Evolutionary conservation across 2,888 invertebrate species (phyloP).

Genomic region (Cabera pusaria): DNA sequence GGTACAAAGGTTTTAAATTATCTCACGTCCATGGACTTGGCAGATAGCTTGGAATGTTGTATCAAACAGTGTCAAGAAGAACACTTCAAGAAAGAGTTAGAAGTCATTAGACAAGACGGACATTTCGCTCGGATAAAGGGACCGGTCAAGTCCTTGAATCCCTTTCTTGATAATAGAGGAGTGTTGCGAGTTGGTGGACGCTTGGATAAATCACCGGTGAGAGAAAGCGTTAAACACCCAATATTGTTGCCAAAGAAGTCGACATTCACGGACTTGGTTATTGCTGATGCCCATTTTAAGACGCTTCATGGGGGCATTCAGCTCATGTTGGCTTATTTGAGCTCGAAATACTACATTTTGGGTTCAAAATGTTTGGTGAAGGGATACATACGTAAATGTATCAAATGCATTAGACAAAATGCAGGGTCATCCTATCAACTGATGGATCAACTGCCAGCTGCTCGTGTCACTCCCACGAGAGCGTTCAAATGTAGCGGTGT

Average conservation of each 20-base stretch:
- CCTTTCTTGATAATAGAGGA: neutral
- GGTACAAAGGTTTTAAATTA: no score
- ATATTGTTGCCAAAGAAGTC: conserved; percentile 6
- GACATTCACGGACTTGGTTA: conserved; percentile 17
- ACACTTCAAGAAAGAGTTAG: neutral
- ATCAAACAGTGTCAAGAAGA: conserved; percentile 16
- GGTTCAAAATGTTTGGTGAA: conserved; percentile 9
- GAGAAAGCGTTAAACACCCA: neutral
- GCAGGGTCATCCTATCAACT: neutral
- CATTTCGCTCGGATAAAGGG: neutral
- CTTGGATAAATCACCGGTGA: neutral
- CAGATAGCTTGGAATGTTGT: conserved; percentile 10
- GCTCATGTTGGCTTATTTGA: conserved; percentile 24
- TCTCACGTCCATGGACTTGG: conserved; percentile 3
- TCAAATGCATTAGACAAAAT: neutral
- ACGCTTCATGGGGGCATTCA: conserved; percentile 33
- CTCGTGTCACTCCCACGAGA: neutral
- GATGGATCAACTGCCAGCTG: conserved; percentile 3
- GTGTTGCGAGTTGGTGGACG: conserved; percentile 6
- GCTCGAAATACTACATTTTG: conserved; percentile 25
- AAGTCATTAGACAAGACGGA: neutral
- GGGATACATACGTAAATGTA: neutral
- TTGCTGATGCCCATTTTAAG: conserved; percentile 27
- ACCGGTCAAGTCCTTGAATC: conserved; percentile 1
- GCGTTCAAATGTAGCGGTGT: conserved; percentile 1